These are phyloP conservation scores for Perccottus glenii DNA, from an alignment of 2,113 vertebrate genomes.

Conservation along the genomic window DNA sequence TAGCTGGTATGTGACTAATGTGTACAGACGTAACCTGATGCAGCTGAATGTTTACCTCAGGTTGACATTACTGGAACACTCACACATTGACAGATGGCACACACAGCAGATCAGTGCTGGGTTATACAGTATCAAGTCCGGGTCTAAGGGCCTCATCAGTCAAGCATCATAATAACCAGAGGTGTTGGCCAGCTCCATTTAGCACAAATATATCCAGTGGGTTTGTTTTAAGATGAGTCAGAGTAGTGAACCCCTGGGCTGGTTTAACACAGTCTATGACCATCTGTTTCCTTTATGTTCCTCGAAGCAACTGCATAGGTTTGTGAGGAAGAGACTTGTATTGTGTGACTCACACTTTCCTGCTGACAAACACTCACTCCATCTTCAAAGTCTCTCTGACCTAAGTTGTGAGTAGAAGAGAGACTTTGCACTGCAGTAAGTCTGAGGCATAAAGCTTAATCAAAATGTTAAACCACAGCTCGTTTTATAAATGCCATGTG, in stretches of 20 bases:
- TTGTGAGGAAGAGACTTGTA: background rate
- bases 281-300: background rate
- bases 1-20: too few relatives aligned
- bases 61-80: too few relatives aligned
- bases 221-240: too few relatives aligned
- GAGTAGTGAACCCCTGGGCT: slow-evolving; percentile 5
- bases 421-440: too few relatives aligned
- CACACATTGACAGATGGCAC: background rate
- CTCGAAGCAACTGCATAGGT: background rate
- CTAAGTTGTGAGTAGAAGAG: slow-evolving; percentile 8
- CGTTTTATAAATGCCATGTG: too few relatives aligned
- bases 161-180: background rate
- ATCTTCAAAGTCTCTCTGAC: background rate
- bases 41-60: background rate
- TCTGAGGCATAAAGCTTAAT: too few relatives aligned
- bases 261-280: slow-evolving; percentile 4
- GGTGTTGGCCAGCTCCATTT: slow-evolving; percentile 3
- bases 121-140: background rate
- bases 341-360: slow-evolving; percentile 28
- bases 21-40: background rate
- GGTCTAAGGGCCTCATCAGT: background rate
- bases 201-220: background rate
- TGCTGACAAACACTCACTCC: slow-evolving; percentile 1
- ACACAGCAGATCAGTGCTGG: background rate
- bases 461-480: too few relatives aligned